Percentiles rank a stretch among this genome's conserved stretches.
These are phyloP conservation scores for Nezara viridula DNA, from an alignment of 2,888 invertebrate genomes.

Conservation along the genomic window DNA sequence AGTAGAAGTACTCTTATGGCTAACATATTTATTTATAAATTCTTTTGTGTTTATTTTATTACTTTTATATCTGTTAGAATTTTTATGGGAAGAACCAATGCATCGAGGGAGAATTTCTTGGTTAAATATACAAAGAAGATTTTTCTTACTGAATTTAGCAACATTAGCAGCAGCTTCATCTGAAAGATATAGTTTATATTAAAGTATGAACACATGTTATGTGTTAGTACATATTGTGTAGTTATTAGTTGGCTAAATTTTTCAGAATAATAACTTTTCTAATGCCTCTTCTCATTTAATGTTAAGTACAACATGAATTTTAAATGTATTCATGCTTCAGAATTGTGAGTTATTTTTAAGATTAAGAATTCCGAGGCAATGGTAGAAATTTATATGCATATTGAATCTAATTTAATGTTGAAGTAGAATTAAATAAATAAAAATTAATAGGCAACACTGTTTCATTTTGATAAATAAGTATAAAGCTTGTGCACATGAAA, in stretches of 20 bases:
- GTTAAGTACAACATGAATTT: too few relatives aligned
- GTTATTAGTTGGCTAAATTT: background rate
- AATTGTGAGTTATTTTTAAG: too few relatives aligned
- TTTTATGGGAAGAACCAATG: background rate
- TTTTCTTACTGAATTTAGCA: conserved; percentile 22
- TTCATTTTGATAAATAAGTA: too few relatives aligned
- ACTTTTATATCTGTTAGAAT: background rate
- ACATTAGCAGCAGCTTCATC: background rate
- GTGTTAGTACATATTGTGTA: too few relatives aligned
- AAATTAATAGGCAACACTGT: too few relatives aligned
- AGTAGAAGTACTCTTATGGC: conserved; percentile 6
- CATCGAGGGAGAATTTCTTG: background rate
- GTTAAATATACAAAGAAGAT: background rate
- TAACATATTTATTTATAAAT: background rate
- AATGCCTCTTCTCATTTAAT: too few relatives aligned
- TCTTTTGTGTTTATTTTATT: background rate
- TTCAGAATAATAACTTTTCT: background rate
- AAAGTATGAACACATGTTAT: background rate
- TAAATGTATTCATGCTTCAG: too few relatives aligned
- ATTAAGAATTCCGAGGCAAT: too few relatives aligned
- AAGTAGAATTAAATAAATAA: too few relatives aligned
- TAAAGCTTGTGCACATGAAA: too few relatives aligned
- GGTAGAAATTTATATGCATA: too few relatives aligned
- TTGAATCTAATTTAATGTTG: too few relatives aligned
- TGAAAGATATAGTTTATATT: background rate